Evolutionary conservation across 1,140 invertebrate species (phyloP).

Genomic region (Eulimnadia texana): DNA sequence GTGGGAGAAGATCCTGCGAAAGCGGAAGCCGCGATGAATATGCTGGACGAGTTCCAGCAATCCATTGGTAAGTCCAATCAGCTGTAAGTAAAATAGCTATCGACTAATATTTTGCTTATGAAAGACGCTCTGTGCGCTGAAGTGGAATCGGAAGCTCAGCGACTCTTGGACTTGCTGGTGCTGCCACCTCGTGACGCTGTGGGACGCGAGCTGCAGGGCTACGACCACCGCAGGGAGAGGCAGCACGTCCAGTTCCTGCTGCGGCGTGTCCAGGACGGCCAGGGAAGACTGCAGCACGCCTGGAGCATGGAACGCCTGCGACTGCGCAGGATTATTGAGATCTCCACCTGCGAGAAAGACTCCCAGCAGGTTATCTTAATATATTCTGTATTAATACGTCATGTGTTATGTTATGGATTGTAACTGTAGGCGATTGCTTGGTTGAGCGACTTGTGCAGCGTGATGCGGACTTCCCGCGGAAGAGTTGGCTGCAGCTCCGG

Average conservation of each 20-base stretch:
- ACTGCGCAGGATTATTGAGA: conserved; percentile 59
- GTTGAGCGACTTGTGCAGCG: conserved; percentile 54
- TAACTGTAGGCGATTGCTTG: conserved; percentile 47
- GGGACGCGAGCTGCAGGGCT: conserved; percentile 49
- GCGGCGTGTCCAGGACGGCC: conserved; percentile 32
- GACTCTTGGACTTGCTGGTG: conserved; percentile 57
- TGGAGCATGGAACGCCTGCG: conserved; percentile 49
- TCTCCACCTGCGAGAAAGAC: conserved; percentile 58
- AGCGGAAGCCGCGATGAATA: conserved; percentile 12
- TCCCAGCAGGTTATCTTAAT: conserved; percentile 51
- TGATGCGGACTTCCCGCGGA: conserved; percentile 48
- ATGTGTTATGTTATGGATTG: too few species aligned
- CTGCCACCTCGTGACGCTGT: conserved; percentile 64
- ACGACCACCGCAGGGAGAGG: conserved; percentile 52
- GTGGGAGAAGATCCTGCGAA: conserved; percentile 12
- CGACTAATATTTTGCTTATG: not conserved
- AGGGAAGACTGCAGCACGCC: conserved; percentile 37
- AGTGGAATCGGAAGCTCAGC: conserved; percentile 58
- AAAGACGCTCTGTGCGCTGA: conserved; percentile 46
- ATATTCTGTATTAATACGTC: too few species aligned
- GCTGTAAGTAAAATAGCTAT: not conserved
- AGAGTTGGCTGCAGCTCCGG: conserved; percentile 52
- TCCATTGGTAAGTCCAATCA: conserved; percentile 6
- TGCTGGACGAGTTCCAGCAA: conserved; percentile 15
- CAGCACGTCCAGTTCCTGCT: conserved; percentile 51